Conservation (phyloP, 2,888 invertebrate species). For the Dryocosmus kuriphilus region DNA sequence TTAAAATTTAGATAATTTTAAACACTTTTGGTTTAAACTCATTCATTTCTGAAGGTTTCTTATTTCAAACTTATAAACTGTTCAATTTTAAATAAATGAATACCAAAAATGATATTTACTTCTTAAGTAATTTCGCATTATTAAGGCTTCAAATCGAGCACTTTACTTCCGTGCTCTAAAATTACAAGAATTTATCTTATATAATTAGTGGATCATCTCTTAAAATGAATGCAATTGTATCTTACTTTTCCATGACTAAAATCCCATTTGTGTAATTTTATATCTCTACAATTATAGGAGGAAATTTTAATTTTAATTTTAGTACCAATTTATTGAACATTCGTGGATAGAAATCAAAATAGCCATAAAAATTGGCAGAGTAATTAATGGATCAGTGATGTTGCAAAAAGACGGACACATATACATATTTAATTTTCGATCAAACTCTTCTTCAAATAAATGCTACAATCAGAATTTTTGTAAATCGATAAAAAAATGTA, state of each 20-base stretch:
- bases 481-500: background rate
- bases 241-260: background rate
- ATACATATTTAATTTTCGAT: slow-evolving; percentile 1
- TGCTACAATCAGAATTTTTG: background rate
- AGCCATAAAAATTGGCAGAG: background rate
- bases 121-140: too few species aligned
- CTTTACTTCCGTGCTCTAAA: too few species aligned
- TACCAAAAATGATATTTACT: too few species aligned
- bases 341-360: background rate
- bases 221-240: too few species aligned
- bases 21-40: too few species aligned
- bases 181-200: too few species aligned
- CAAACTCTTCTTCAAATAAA: background rate
- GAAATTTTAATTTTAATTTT: background rate
- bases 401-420: background rate
- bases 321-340: background rate
- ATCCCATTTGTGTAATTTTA: background rate
- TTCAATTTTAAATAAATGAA: too few species aligned
- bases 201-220: too few species aligned
- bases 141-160: too few species aligned
- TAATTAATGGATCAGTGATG: background rate
- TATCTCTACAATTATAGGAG: background rate
- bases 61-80: too few species aligned
- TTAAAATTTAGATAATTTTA: too few species aligned
- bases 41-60: too few species aligned